Evolutionary conservation across 1,140 invertebrate species (phyloP).

Genomic region (Druon quercuslanigerum): DNA sequence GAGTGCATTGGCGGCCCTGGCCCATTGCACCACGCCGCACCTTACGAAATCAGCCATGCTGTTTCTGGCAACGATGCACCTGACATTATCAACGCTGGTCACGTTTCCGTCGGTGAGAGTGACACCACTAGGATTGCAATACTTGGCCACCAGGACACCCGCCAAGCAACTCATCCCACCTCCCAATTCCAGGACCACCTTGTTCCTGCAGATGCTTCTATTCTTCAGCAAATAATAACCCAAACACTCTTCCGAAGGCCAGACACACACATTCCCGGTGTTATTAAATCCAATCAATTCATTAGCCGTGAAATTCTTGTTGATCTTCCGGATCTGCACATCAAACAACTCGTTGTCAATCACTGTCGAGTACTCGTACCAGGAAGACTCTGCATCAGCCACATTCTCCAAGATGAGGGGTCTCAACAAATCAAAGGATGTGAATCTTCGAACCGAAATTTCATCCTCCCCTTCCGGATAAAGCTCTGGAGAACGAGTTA

Average conservation of each 20-base stretch:
- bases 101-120: slow-evolving; percentile 88
- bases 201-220: slow-evolving; percentile 79
- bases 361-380: slow-evolving; percentile 76
- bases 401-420: slow-evolving; percentile 60
- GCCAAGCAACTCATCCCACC: slow-evolving; percentile 92
- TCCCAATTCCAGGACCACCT: slow-evolving; percentile 86
- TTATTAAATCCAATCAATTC: slow-evolving; percentile 92
- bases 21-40: slow-evolving; percentile 74
- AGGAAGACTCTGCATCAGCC: slow-evolving; percentile 58
- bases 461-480: slow-evolving; percentile 69
- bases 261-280: slow-evolving; percentile 93
- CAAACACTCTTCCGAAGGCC: slow-evolving; percentile 92
- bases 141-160: slow-evolving; percentile 85
- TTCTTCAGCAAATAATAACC: slow-evolving; percentile 85
- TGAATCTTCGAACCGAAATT: slow-evolving; percentile 78
- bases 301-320: slow-evolving; percentile 80
- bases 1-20: slow-evolving; percentile 62
- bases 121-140: slow-evolving; percentile 78
- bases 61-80: slow-evolving; percentile 80
- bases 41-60: slow-evolving; percentile 72
- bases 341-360: slow-evolving; percentile 71
- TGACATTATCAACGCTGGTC: slow-evolving; percentile 85
- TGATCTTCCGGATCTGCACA: slow-evolving; percentile 78
- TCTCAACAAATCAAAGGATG: slow-evolving; percentile 76
- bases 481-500: slow-evolving; percentile 73